Evolutionary conservation across 2,888 invertebrate species (phyloP).

Genomic region (Drosophila siamana): DNA sequence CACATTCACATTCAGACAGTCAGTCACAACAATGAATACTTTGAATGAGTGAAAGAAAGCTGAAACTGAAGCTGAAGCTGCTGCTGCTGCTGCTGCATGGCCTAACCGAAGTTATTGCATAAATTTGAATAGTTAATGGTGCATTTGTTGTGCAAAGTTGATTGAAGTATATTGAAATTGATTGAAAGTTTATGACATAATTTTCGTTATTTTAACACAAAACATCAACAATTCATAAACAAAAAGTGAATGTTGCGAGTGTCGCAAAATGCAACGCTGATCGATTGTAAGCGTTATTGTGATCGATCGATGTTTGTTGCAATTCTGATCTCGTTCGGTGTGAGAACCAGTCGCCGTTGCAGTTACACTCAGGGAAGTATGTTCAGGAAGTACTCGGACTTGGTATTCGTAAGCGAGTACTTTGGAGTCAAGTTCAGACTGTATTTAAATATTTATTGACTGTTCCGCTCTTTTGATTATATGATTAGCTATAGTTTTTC

Average conservation of each 20-base stretch:
- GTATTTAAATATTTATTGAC: slow-evolving; percentile 21
- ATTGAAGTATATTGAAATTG: slow-evolving; percentile 66
- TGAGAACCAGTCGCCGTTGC: slow-evolving; percentile 8
- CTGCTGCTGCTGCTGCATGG: slow-evolving; percentile 1
- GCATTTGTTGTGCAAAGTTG: slow-evolving; percentile 61
- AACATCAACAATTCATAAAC: slow-evolving; percentile 13
- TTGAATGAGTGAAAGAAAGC: slow-evolving; percentile 14
- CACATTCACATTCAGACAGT: not conserved
- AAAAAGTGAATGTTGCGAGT: slow-evolving; percentile 26
- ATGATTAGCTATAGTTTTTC: slow-evolving; percentile 21
- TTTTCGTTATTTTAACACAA: slow-evolving; percentile 38
- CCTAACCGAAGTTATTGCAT: slow-evolving; percentile 45
- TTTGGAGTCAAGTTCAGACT: slow-evolving; percentile 17
- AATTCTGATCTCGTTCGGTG: not conserved
- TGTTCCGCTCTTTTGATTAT: slow-evolving; percentile 29
- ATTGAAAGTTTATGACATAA: slow-evolving; percentile 62
- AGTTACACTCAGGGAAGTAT: not conserved
- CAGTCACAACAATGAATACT: slow-evolving; percentile 8
- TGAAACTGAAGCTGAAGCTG: slow-evolving; percentile 6
- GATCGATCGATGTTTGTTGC: not conserved
- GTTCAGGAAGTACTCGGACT: slow-evolving; percentile 7
- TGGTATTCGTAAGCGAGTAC: not conserved
- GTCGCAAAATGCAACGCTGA: slow-evolving; percentile 10
- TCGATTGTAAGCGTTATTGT: slow-evolving; percentile 4
- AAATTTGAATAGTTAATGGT: slow-evolving; percentile 68